Base-by-base conservation (phyloP, 2,113 vertebrate genomes). In the Ciconia maguari region DNA sequence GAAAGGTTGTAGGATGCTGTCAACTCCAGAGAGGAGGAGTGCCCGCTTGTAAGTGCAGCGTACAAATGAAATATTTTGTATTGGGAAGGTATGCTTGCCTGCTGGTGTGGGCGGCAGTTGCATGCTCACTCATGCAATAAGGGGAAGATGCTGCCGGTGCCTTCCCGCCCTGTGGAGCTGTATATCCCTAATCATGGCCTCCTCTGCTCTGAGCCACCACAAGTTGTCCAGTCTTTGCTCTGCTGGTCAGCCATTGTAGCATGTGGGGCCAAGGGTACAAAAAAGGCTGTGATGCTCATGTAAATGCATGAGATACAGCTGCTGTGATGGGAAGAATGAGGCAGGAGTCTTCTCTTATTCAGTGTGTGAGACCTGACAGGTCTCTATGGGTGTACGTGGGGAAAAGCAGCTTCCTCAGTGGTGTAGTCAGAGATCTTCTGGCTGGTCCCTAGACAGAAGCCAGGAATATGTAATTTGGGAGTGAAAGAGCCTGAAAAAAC, bases 111-210 rank as follows among this genome's bases (percentile, higher is more conserved):
- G 29, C 0, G 5, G 11, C 0, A 6, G 38, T 21, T 70, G 20
- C 5, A 1, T 4, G 16, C 24, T 60, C 6, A 0, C 25, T 52
- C 13, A 3, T 5, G 26, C 42, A 16, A 7, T 5, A 15, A 13
- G 19, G 30, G 34, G 15, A 34, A 36, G 77, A 34, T 32, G 41
- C 78, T 80, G 78, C 32, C 1, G 2, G 21, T 74, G 66, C n/a
- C 46, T 32, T 77, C 9, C 36, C 0, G 1, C 55, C 68, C 49
- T 52, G 7, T 21, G 36, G 36, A 51, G n/a, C 69, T 25, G n/a
- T 4, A 4, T 5, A 19, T 54, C 38, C 19, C 36, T 49, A 26
- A 19, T 36, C 19, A 1, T 4, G 19, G 22, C 10, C 27, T 49
- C 20, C 21, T 64, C 65, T 84, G 60, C 74, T 70, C 61, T 30